These are phyloP conservation scores for Corydoras sp. DNA, from an alignment of 2,113 vertebrate genomes.

Conservation along the genomic window DNA sequence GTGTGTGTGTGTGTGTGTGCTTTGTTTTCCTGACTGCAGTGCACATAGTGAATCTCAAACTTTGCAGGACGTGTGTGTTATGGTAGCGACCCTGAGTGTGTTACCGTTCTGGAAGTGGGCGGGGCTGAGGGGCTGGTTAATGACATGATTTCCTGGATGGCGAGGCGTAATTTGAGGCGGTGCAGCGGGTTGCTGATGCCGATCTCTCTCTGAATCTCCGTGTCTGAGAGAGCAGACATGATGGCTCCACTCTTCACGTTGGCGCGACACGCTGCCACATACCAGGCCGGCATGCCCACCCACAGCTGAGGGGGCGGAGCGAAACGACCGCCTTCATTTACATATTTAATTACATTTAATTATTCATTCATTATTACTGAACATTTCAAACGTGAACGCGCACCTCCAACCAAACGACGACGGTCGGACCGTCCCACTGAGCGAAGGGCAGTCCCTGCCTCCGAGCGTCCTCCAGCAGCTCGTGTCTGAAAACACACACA, in stretches of 20 bases:
- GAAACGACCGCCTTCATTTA: too few relatives aligned
- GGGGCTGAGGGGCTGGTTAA: conserved; percentile 94
- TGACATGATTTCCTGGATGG: conserved; percentile 98
- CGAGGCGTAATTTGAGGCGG: conserved; percentile 87
- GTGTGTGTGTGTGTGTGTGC: too few relatives aligned
- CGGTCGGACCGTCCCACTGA: conserved; percentile 95
- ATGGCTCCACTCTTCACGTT: conserved; percentile 97
- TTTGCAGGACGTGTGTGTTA: not conserved
- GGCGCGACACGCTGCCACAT: conserved; percentile 92
- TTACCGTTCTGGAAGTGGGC: conserved; percentile 92
- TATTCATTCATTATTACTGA: too few relatives aligned
- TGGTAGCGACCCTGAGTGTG: too few relatives aligned
- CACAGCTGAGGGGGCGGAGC: conserved; percentile 91
- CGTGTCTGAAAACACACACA: conserved; percentile 66
- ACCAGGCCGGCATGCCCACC: conserved; percentile 99
- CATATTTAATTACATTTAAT: too few relatives aligned
- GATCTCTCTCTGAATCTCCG: conserved; percentile 94
- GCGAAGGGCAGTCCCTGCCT: conserved; percentile 90
- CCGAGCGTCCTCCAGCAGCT: conserved; percentile 92
- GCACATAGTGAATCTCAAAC: too few relatives aligned
- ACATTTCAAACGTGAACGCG: not conserved
- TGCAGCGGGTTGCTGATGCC: conserved; percentile 96
- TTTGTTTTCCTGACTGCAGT: too few relatives aligned
- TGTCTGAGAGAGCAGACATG: conserved; percentile 96
- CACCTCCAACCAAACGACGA: conserved; percentile 97